Evolutionary conservation across 2,113 vertebrate species (phyloP).

Genomic region (Microtus richardsoni): DNA sequence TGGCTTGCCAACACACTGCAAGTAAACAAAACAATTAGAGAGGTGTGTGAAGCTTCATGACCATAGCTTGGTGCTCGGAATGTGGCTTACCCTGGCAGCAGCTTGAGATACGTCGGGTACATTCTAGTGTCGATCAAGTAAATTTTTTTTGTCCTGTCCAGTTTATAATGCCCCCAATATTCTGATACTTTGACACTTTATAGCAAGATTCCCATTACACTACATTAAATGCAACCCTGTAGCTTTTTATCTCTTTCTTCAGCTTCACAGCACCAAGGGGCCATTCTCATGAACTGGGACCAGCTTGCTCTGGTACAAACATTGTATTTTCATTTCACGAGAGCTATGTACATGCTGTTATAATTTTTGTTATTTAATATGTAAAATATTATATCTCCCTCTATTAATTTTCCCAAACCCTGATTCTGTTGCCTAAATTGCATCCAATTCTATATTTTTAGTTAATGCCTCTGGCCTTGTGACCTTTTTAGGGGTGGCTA

Average conservation of each 20-base stretch:
- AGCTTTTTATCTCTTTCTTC: background rate
- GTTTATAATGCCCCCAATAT: background rate
- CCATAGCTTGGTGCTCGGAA: background rate
- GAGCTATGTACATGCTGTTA: background rate
- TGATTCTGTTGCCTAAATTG: background rate
- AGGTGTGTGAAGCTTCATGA: background rate
- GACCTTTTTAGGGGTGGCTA: background rate
- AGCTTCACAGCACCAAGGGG: background rate
- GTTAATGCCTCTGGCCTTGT: background rate
- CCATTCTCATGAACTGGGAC: background rate
- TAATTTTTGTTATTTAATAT: background rate
- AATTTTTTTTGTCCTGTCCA: background rate
- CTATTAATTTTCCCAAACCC: background rate
- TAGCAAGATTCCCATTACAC: background rate
- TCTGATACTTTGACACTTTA: background rate
- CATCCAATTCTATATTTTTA: background rate
- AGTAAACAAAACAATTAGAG: slow-evolving; percentile 45
- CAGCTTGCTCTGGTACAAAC: background rate
- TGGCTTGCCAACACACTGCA: background rate
- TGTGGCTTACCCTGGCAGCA: background rate
- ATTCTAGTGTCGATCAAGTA: background rate
- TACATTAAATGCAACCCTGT: background rate
- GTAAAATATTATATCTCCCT: background rate
- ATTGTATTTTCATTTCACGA: background rate
- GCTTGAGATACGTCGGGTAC: background rate